phyloP scores from a whole-genome alignment of 2,113 vertebrate genomes.

The Rattus norvegicus region DNA sequence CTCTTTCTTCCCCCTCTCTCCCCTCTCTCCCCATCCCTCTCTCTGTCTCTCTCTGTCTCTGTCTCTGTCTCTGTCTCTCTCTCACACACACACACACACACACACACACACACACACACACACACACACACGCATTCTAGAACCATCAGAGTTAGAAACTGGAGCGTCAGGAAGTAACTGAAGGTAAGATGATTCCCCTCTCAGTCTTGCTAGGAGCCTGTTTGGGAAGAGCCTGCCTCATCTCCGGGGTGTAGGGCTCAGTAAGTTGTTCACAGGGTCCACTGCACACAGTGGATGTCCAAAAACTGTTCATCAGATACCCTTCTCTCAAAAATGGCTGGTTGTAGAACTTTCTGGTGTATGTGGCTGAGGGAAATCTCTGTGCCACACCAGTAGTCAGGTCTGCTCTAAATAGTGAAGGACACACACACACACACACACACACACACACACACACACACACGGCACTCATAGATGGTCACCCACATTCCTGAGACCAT shows the following conservation, averaged over 20 bases:
- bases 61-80: too few relatives aligned
- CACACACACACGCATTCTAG: background rate
- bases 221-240: background rate
- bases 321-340: background rate
- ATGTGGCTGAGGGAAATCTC: fast-evolving
- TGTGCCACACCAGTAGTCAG: background rate
- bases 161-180: background rate
- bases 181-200: background rate
- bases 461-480: background rate
- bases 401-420: background rate
- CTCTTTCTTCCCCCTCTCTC: too few relatives aligned
- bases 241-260: too few relatives aligned
- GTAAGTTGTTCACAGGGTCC: background rate
- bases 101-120: background rate
- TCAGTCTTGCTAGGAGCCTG: background rate
- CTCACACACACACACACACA: background rate
- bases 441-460: background rate
- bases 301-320: fast-evolving
- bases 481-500: background rate
- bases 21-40: too few relatives aligned
- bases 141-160: background rate
- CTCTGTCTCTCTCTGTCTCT: background rate
- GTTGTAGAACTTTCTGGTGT: background rate
- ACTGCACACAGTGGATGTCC: fast-evolving
- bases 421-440: background rate